A percentile compares a stretch with the other conserved stretches of the same genome.
phyloP scores from a whole-genome alignment of 2,888 invertebrate species.

The Miltochrista miniata region DNA sequence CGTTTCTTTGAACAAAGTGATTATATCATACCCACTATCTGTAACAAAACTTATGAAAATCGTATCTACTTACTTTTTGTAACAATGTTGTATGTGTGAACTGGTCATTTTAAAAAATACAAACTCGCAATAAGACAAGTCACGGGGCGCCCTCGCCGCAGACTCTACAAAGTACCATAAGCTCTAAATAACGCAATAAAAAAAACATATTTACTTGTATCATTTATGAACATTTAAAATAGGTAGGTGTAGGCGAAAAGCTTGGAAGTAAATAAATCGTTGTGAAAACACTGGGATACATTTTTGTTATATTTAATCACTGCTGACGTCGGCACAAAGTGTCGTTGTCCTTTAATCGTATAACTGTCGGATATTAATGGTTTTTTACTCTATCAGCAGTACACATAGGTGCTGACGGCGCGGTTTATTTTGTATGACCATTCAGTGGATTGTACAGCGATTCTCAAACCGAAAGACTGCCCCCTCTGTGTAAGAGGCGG shows the following conservation, averaged over 20 bases:
- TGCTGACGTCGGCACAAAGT: slow-evolving; percentile 14
- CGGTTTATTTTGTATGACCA: slow-evolving; percentile 51
- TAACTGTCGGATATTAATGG: slow-evolving; percentile 38
- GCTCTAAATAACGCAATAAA: no score
- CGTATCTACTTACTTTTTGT: no score
- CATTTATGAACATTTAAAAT: no score
- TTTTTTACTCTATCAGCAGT: slow-evolving; percentile 36
- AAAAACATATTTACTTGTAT: no score
- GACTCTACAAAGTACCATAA: no score
- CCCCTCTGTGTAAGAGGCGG: not conserved
- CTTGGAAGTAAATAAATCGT: not conserved
- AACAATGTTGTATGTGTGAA: no score
- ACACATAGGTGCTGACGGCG: slow-evolving; percentile 41
- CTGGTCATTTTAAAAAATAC: no score
- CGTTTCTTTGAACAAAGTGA: no score
- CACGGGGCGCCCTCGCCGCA: no score
- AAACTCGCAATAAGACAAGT: no score
- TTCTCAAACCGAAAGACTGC: slow-evolving; percentile 34
- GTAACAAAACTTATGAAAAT: no score
- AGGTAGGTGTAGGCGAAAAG: not conserved
- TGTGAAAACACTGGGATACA: not conserved
- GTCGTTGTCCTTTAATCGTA: slow-evolving; percentile 29
- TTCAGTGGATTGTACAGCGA: slow-evolving; percentile 24
- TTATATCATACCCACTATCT: no score
- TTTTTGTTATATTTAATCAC: slow-evolving; percentile 7